These are phyloP conservation scores for Trachelus tabidus DNA, from an alignment of 2,888 invertebrate species.

Conservation along the genomic window DNA sequence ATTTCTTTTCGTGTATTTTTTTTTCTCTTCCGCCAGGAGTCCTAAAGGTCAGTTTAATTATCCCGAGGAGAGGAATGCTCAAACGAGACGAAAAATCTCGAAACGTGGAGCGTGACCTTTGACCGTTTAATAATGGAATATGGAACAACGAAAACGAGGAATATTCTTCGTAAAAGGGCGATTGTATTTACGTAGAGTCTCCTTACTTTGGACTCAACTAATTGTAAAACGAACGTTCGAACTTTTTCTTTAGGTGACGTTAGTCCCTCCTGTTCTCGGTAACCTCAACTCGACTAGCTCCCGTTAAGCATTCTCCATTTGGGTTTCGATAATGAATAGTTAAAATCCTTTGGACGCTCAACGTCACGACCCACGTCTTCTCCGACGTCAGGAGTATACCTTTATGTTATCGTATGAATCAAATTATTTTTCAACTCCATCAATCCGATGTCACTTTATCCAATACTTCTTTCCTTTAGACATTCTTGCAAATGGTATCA, in stretches of 20 bases:
- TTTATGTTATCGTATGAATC: not conserved
- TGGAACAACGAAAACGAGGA: not conserved
- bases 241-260: not conserved
- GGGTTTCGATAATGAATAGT: not conserved
- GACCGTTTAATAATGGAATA: not conserved
- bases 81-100: not conserved
- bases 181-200: not conserved
- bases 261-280: not conserved
- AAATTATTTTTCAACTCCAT: not conserved
- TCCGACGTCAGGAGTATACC: not conserved
- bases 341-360: not conserved
- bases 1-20: not conserved
- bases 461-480: not conserved
- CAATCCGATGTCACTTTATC: not conserved
- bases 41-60: not conserved
- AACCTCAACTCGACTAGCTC: not conserved
- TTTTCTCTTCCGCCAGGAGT: not conserved
- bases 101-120: not conserved
- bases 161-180: not conserved
- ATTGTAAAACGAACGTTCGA: not conserved
- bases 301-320: not conserved
- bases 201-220: not conserved
- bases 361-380: not conserved
- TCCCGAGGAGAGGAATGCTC: not conserved
- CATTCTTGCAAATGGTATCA: not conserved